Base-by-base conservation (phyloP, 2,113 vertebrate species). In the Lagopus leucura region DNA sequence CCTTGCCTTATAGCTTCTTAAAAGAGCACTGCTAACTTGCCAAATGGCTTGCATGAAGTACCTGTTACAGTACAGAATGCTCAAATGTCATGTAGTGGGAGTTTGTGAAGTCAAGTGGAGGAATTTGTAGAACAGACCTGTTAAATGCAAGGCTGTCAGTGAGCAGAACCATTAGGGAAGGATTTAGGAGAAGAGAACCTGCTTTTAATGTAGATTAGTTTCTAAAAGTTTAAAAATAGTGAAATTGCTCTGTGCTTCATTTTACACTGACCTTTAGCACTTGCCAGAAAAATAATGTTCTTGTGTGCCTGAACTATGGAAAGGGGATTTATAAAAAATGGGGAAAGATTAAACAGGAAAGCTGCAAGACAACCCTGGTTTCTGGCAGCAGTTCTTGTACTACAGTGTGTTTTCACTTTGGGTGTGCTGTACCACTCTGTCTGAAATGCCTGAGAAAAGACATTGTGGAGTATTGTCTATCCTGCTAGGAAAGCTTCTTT, bases 331-430 rank as follows among this genome's bases (percentile, higher is more conserved):
- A 11, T 82, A 55, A 60, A 34, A 30, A 60, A 70, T 74, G 34
- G 7, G 45, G 86, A 86, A 65, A 88, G 22, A 74, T 84, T 90
- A 58, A 93, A 84, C 52, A 88, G 47, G 20, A 87, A 83, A 52
- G 6, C 42, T 91, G 58, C 61, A 65, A 84, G 86, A 43, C 72
- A 75, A 34, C n/a, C 43, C 54, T 40, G 85, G 36, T 76, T 96
- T 91, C 84, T 94, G 83, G 74, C 75, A 74, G 55, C 60, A 61
- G 16, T 76, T 25, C 38, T 86, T 36, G 16, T 48, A 50, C 32
- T 65, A 14, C 0, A 2, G 27, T 73, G 22, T 67, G 55, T 90
- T 95, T 95, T 95, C 40, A 45, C 36, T 94, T 82, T 52, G 8
- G 3, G 40, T 92, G 83, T 88, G 83, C 64, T 73, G 86, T 64